phyloP scores from a whole-genome alignment of 2,888 invertebrate genomes.

The Melinopterus prodromus region DNA sequence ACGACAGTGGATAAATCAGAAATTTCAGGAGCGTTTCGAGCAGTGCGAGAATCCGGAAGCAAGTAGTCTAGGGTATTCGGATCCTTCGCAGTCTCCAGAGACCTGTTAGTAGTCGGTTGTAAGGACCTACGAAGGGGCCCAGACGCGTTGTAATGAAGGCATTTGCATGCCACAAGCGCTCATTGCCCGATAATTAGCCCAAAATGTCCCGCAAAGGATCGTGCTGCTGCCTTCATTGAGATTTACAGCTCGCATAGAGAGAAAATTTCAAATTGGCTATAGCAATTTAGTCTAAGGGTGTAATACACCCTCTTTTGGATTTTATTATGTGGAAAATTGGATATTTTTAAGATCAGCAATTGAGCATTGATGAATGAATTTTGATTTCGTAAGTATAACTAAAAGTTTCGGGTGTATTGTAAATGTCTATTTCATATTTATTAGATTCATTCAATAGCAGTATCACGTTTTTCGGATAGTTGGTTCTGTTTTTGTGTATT shows the following conservation, averaged over 20 bases:
- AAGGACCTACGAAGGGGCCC: not conserved
- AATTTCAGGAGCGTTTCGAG: not conserved
- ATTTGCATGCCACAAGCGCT: not conserved
- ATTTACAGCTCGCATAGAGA: not conserved
- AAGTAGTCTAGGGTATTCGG: not conserved
- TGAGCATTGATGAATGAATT: too few relatives aligned
- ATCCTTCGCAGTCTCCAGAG: not conserved
- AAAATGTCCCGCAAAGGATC: conserved; percentile 4
- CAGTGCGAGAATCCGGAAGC: not conserved
- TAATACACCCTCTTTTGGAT: not conserved
- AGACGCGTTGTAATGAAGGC: not conserved
- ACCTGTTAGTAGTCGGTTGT: not conserved
- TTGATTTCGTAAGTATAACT: too few relatives aligned
- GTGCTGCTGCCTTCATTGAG: not conserved
- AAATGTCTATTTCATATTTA: too few relatives aligned
- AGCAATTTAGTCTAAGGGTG: not conserved
- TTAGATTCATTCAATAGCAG: too few relatives aligned
- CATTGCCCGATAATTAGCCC: not conserved
- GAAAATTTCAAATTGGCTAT: not conserved
- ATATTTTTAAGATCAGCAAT: not conserved
- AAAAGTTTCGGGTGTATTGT: too few relatives aligned
- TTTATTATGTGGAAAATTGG: not conserved
- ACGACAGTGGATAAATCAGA: not conserved
- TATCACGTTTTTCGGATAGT: too few relatives aligned
- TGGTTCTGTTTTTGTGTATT: too few relatives aligned